phyloP scores from a whole-genome alignment of 2,797 vertebrate genomes.

The Buceros bicornis region DNA sequence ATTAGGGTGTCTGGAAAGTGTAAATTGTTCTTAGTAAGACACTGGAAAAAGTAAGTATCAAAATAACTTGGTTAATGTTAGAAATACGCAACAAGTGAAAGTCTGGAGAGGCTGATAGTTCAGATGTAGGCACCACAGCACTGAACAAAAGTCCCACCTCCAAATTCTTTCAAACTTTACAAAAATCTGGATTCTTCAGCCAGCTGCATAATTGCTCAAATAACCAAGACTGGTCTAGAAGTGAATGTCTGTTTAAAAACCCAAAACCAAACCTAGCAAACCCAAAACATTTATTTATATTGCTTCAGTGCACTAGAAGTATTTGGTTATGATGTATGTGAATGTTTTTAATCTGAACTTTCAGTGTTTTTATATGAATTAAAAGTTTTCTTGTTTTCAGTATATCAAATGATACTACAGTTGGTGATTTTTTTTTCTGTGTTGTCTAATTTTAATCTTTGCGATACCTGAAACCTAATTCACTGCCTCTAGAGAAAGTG shows the following conservation, averaged over 20 bases:
- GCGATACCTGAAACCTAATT: not conserved
- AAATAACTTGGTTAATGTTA: not conserved
- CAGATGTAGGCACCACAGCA: not conserved
- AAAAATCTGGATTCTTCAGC: not conserved
- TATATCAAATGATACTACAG: not conserved
- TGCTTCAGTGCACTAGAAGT: not conserved
- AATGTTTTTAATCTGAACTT: not conserved
- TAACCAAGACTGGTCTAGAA: not conserved
- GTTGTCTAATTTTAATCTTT: not conserved
- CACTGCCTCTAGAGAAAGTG: not conserved
- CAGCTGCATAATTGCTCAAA: not conserved
- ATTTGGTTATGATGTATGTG: not conserved
- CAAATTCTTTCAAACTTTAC: not conserved
- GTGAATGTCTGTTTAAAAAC: not conserved
- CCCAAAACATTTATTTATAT: not conserved
- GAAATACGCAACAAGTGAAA: not conserved
- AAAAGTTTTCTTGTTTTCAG: not conserved
- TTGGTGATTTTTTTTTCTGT: not conserved
- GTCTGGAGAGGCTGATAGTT: not conserved
- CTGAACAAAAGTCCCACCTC: not conserved
- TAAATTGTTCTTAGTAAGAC: not conserved
- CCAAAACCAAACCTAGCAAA: not conserved
- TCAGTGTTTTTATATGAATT: not conserved
- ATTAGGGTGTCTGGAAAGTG: not conserved
- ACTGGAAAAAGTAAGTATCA: not conserved